Evolutionary conservation across 2,113 vertebrate genomes (phyloP).

Genomic region (Zosterops borbonicus): DNA sequence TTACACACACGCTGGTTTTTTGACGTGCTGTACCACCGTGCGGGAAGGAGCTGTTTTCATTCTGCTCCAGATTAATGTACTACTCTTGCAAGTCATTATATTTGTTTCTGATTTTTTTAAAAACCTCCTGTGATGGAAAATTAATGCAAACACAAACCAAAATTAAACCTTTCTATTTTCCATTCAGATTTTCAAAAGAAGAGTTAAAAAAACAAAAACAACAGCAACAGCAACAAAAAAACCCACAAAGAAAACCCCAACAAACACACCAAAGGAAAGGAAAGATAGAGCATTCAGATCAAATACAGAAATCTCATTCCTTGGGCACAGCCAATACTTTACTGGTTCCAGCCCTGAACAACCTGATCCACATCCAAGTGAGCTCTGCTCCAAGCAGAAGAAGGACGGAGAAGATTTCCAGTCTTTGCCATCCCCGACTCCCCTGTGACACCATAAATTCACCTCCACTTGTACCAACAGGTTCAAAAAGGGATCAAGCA

Average conservation of each 20-base stretch:
- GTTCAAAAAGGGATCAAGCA: not conserved
- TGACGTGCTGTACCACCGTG: accelerated
- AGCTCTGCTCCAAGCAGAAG: not conserved
- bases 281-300: not conserved
- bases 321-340: accelerated
- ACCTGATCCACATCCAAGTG: not conserved
- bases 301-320: not conserved
- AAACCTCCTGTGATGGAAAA: not conserved
- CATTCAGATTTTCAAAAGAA: not conserved
- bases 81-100: not conserved
- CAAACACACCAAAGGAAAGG: not conserved
- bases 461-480: not conserved
- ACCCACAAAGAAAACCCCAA: too few relatives aligned
- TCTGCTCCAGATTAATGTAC: not conserved
- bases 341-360: not conserved
- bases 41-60: not conserved
- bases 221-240: too few relatives aligned
- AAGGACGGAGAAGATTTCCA: not conserved
- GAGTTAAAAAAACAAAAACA: not conserved
- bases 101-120: not conserved
- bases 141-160: not conserved
- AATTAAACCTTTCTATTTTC: not conserved
- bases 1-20: not conserved
- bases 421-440: not conserved
- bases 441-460: not conserved